Evolutionary conservation across 2,113 vertebrate species (phyloP), one percentile per base, ranked within the genome.

Genomic region (Scomber scombrus): DNA sequence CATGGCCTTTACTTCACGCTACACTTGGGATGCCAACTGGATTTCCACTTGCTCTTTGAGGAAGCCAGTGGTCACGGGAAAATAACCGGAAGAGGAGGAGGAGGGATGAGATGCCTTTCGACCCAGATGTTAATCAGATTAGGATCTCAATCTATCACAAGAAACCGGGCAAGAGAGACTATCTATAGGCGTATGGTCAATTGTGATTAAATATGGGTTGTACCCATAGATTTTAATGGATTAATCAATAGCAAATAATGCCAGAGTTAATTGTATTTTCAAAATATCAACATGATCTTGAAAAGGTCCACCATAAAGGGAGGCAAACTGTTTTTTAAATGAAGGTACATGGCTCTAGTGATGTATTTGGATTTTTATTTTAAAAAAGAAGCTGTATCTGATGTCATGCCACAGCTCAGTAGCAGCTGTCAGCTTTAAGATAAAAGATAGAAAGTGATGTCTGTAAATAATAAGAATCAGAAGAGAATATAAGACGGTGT

Each of bases 51-150:
- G 81, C 60, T 88, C 78, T 86, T 79, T 91, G 85, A 88, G 85
- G 88, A 89, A 93, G 87, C 74, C 80, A 86, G 78, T 83, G 78
- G 84, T 86, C 57, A 73, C 29, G 63, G 83, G 83, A 87, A 87
- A 83, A 86, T 81, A 85, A 84, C 83, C 84, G 74, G 84, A 87
- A 85, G 77, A 87, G 54, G 80, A 64, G 55, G 73, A 82, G 84
- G 74, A 79, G 62, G 72, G 89, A 89, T 66, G 87, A 83, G 85
- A 91, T 88, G 90, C 81, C 75, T 91, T 89, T 88, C 67, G 89
- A 94, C 91, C 88, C 76, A 69, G 81, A 91, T 89, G 78, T 89
- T 91, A 81, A 94, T 89, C 88, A 77, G 89, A 93, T 93, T 85
- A 92, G 81, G 40, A 71, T 89, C 77, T 82, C 89, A 83, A 91